Conservation (phyloP, 2,797 vertebrate species). For the Thamnophis elegans region DNA sequence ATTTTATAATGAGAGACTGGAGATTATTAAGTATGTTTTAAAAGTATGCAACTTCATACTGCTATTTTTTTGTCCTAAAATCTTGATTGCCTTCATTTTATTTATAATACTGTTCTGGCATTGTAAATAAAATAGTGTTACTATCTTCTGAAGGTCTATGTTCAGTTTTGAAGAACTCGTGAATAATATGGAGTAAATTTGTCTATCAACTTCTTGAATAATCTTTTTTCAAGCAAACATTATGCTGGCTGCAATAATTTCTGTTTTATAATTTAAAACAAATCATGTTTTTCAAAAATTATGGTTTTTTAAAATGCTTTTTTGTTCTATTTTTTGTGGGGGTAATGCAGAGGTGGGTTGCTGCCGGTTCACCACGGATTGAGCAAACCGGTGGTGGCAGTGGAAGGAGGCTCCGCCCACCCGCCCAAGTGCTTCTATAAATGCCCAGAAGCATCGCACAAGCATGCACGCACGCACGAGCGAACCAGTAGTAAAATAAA, state of each 20-base stretch:
- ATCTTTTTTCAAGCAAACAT: neutral
- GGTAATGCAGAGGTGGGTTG: neutral
- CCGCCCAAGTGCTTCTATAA: no score
- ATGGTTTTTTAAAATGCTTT: neutral
- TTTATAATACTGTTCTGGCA: neutral
- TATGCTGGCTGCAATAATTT: neutral
- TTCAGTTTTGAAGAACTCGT: neutral
- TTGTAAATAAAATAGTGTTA: neutral
- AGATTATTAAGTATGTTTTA: constrained; percentile 47
- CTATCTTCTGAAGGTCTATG: constrained; percentile 20
- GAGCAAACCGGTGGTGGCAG: no score
- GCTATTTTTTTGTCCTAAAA: constrained; percentile 35
- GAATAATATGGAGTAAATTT: neutral
- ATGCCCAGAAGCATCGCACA: no score
- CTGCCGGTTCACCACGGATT: no score
- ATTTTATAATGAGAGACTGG: constrained; percentile 54
- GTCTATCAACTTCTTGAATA: neutral
- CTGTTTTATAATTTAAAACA: neutral
- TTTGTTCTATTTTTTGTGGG: neutral
- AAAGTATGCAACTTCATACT: constrained; percentile 46
- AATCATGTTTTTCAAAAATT: neutral
- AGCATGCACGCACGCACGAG: no score
- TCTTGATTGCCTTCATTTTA: constrained; percentile 23
- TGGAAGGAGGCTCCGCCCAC: no score
- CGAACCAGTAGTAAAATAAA: no score